Percentiles rank a stretch among this genome's conserved stretches.
These are phyloP conservation scores for Conus canariensis DNA, from an alignment of 2,888 invertebrate genomes.

Conservation along the genomic window DNA sequence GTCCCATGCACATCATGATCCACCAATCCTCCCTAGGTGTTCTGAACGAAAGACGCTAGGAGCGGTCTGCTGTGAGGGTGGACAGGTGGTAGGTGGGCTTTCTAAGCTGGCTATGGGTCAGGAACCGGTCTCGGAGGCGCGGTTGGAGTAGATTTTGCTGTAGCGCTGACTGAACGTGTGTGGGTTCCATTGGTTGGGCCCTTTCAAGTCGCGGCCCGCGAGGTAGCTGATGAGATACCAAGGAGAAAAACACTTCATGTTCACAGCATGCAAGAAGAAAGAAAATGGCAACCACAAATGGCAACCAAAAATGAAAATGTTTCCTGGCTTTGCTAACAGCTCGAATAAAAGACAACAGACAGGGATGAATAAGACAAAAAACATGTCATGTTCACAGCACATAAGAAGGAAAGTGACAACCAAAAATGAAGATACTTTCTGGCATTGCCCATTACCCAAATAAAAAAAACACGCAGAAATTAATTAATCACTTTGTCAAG, in stretches of 20 bases:
- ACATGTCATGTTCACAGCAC: too few relatives aligned
- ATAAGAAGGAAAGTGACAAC: too few relatives aligned
- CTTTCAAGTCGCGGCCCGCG: slow-evolving; percentile 48
- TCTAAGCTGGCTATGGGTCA: slow-evolving; percentile 25
- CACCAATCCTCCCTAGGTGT: neutral
- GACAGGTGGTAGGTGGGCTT: neutral
- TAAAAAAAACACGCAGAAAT: too few relatives aligned
- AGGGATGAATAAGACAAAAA: too few relatives aligned
- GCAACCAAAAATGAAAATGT: neutral
- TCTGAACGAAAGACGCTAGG: neutral
- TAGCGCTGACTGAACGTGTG: slow-evolving; percentile 70
- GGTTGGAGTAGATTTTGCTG: slow-evolving; percentile 62
- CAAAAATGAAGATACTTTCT: too few relatives aligned
- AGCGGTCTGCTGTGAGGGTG: neutral
- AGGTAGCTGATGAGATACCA: slow-evolving; percentile 46
- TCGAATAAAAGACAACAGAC: too few relatives aligned
- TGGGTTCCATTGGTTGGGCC: slow-evolving; percentile 54
- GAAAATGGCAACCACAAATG: neutral
- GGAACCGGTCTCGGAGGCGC: slow-evolving; percentile 27
- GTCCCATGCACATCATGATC: neutral
- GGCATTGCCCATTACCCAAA: too few relatives aligned
- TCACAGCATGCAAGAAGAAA: too few relatives aligned
- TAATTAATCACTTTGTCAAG: too few relatives aligned
- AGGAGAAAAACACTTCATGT: neutral
- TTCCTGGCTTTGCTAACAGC: too few relatives aligned